Conservation (phyloP, 1,140 invertebrate species). For the Drosophila auraria region DNA sequence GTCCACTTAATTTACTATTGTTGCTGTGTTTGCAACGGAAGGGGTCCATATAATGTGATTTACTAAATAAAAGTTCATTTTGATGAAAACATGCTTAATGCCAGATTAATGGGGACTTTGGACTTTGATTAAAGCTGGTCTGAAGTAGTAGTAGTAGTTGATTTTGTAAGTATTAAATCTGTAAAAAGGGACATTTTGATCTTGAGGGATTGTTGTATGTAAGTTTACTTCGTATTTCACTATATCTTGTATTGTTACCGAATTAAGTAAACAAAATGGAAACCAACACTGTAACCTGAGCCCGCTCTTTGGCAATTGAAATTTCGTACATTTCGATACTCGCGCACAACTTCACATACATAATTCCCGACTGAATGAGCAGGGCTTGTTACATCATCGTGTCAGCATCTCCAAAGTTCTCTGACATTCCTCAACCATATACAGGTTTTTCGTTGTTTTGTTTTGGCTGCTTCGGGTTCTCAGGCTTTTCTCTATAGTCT, state of each 20-base stretch:
- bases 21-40: neutral
- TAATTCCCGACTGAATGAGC: slow-evolving; percentile 3
- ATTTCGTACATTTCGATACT: slow-evolving; percentile 3
- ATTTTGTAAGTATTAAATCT: neutral
- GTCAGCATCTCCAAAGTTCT: slow-evolving; percentile 32
- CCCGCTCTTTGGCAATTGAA: neutral
- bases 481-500: slow-evolving; percentile 16
- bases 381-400: slow-evolving; percentile 42
- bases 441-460: slow-evolving; percentile 30
- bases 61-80: slow-evolving; percentile 10
- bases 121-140: neutral
- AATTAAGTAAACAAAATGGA: too few relatives aligned
- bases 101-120: neutral
- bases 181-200: neutral
- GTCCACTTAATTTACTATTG: slow-evolving; percentile 9
- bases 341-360: neutral
- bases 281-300: neutral
- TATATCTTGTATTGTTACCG: too few relatives aligned
- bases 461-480: slow-evolving; percentile 3
- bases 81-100: neutral
- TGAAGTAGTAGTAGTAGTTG: neutral
- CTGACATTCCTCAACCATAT: slow-evolving; percentile 19
- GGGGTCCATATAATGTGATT: slow-evolving; percentile 8
- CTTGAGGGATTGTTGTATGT: neutral
- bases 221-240: neutral